Evolutionary conservation across 53 echinoderm and acorn worm genomes (phyloP).

Genomic region (Echinometra lucunter): DNA sequence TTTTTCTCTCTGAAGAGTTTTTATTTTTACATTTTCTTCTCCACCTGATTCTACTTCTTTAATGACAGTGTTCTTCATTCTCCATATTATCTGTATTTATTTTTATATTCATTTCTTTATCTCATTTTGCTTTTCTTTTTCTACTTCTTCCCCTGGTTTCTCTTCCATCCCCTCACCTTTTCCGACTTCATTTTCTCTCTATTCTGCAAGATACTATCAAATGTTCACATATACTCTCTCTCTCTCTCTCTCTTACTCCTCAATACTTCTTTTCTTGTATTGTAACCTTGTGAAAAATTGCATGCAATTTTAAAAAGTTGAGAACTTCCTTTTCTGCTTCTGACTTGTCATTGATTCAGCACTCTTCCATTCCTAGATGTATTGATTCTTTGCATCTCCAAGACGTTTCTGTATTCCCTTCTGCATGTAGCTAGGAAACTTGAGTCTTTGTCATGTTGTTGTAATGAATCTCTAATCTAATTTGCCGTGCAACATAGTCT

Average conservation of each 20-base stretch:
- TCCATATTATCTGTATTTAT: not conserved
- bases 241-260: not conserved
- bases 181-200: not conserved
- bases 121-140: not conserved
- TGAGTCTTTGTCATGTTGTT: conserved; percentile 13
- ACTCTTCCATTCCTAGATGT: not conserved
- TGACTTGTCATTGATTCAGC: not conserved
- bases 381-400: not conserved
- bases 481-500: not conserved
- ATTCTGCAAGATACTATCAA: not conserved
- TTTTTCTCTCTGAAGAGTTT: not conserved
- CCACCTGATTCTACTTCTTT: not conserved
- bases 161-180: not conserved
- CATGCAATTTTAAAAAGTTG: not conserved
- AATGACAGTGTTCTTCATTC: not conserved
- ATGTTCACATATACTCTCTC: no score
- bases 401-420: not conserved
- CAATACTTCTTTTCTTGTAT: not conserved
- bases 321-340: not conserved
- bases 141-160: not conserved
- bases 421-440: not conserved
- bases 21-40: no score
- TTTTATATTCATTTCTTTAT: not conserved
- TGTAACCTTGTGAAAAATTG: not conserved
- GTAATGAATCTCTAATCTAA: conserved; percentile 26